Evolutionary conservation across 2,797 vertebrate genomes (phyloP).

Genomic region (Thripadectes ignobilis): DNA sequence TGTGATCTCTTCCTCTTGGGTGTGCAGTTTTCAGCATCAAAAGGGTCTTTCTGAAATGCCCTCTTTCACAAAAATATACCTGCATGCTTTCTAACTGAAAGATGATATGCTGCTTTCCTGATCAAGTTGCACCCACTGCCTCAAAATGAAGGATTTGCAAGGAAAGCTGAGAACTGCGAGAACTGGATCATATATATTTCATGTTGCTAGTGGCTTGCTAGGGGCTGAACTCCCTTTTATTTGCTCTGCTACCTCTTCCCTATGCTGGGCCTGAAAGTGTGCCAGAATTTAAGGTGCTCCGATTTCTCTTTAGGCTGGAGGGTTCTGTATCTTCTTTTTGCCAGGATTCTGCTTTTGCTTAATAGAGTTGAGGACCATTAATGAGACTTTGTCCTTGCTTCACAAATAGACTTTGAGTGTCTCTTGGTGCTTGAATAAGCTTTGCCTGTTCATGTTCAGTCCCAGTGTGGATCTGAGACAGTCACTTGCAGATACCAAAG

Average conservation of each 20-base stretch:
- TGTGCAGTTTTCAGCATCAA: not conserved
- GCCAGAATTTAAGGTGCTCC: not conserved
- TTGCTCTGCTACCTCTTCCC: not conserved
- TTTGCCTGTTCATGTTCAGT: not conserved
- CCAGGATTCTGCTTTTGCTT: not conserved
- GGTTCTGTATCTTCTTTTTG: not conserved
- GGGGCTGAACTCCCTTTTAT: conserved; percentile 38
- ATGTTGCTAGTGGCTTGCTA: conserved; percentile 53
- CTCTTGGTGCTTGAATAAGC: not conserved
- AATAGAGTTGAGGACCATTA: not conserved
- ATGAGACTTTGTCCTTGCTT: not conserved
- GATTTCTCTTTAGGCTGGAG: not conserved
- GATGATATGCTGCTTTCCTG: not conserved
- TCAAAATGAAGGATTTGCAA: conserved; percentile 65
- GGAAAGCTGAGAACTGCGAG: conserved; percentile 62
- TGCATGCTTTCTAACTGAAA: not conserved
- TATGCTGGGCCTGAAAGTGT: not conserved
- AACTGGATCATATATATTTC: conserved; percentile 60
- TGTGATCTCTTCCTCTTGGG: not conserved
- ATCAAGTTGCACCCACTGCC: conserved; percentile 54
- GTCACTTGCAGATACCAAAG: not conserved
- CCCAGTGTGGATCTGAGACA: not conserved
- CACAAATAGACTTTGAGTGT: not conserved
- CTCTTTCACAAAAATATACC: not conserved
- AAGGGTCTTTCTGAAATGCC: not conserved